Percentiles rank a stretch among this genome's conserved stretches.
Conservation (phyloP, 1,140 invertebrate species). For the Drosophila paulistorum region DNA sequence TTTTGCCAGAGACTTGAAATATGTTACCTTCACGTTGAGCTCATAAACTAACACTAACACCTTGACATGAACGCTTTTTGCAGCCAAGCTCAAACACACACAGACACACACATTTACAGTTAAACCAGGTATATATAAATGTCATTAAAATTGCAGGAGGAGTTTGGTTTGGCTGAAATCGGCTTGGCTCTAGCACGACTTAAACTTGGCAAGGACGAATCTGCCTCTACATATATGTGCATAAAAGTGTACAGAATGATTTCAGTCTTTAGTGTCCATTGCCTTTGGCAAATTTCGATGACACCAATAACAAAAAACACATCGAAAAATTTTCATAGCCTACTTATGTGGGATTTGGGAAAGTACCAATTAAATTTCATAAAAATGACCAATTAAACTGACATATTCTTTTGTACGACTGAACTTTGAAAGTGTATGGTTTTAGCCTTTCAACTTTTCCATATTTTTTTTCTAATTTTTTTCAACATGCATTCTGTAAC, state of each 20-base stretch:
- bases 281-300: conserved; percentile 7
- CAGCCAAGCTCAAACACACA: conserved; percentile 54
- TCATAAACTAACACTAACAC: conserved; percentile 81
- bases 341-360: background rate
- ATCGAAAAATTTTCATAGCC: background rate
- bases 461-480: background rate
- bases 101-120: conserved; percentile 18
- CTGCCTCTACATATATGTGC: conserved; percentile 40
- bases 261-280: conserved; percentile 16
- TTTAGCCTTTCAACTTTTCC: background rate
- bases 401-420: too few species aligned
- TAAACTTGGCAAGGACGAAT: conserved; percentile 67
- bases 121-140: conserved; percentile 44
- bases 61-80: conserved; percentile 78
- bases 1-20: conserved; percentile 75
- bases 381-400: too few species aligned
- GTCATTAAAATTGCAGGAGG: conserved; percentile 80
- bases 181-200: conserved; percentile 51
- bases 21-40: conserved; percentile 80
- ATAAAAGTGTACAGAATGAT: conserved; percentile 22
- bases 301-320: background rate
- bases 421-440: background rate
- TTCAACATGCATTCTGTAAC: background rate
- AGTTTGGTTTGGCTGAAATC: conserved; percentile 63
- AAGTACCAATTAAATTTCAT: background rate